Percentiles rank a stretch among this genome's conserved stretches.
Evolutionary conservation across 1,140 invertebrate genomes (phyloP).

Genomic region (Drosophila persimilis): DNA sequence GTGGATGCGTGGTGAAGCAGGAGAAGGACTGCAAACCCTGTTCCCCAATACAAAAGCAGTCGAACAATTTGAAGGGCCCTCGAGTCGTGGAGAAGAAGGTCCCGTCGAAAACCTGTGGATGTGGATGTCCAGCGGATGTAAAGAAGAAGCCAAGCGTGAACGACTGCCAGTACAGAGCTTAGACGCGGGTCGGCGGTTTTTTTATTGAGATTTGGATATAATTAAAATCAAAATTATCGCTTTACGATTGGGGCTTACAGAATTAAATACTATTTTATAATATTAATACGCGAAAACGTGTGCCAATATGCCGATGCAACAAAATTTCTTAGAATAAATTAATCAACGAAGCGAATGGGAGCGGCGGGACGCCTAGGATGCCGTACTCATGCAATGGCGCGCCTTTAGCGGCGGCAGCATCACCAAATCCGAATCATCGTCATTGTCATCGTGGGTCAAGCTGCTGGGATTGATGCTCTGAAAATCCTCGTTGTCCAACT

Average conservation of each 20-base stretch:
- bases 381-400: slow-evolving; percentile 23
- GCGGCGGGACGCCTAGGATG: slow-evolving; percentile 18
- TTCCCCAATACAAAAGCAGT: too few species aligned
- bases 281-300: slow-evolving; percentile 38
- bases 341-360: slow-evolving; percentile 27
- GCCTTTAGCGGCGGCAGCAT: slow-evolving; percentile 21
- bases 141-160: too few species aligned
- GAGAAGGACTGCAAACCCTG: too few species aligned
- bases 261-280: slow-evolving; percentile 33
- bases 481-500: slow-evolving; percentile 61
- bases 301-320: slow-evolving; percentile 18
- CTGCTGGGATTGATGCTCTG: slow-evolving; percentile 52
- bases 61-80: too few species aligned
- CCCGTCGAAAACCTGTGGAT: too few species aligned
- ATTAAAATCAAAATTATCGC: slow-evolving; percentile 22
- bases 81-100: too few species aligned
- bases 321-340: slow-evolving; percentile 34
- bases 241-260: slow-evolving; percentile 27
- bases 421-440: slow-evolving; percentile 35
- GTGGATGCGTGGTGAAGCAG: too few species aligned
- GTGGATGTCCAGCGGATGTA: too few species aligned
- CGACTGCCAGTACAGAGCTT: too few species aligned
- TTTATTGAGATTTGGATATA: slow-evolving; percentile 33
- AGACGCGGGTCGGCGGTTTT: background rate
- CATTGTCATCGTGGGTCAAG: slow-evolving; percentile 10